Evolutionary conservation across 2,797 vertebrate genomes (phyloP).

Genomic region (Peromyscus eremicus): DNA sequence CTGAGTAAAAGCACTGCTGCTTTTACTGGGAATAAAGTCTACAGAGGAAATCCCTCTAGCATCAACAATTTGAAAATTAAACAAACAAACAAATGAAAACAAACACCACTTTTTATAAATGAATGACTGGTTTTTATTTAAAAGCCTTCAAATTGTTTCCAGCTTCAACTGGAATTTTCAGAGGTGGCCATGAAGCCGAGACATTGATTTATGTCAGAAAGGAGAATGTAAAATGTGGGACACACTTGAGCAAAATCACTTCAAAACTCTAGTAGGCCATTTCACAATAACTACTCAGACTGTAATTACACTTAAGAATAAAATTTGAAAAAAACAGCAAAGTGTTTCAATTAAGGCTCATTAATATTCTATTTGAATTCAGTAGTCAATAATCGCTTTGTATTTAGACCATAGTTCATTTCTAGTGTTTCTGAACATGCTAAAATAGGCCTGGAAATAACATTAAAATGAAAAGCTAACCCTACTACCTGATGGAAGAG

Average conservation of each 20-base stretch:
- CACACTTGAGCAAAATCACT: slow-evolving; percentile 65
- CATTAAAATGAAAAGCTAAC: slow-evolving; percentile 16
- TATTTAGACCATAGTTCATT: slow-evolving; percentile 65
- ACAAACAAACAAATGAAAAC: background rate
- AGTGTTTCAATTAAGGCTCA: slow-evolving; percentile 68
- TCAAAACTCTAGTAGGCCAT: slow-evolving; percentile 45
- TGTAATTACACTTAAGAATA: slow-evolving; percentile 33
- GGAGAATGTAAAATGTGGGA: slow-evolving; percentile 2
- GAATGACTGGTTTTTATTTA: background rate
- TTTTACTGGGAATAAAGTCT: background rate
- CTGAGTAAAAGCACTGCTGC: background rate
- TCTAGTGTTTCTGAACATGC: slow-evolving; percentile 49
- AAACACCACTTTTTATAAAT: background rate
- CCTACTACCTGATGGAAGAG: slow-evolving; percentile 2
- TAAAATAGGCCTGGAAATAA: background rate
- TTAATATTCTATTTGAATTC: slow-evolving; percentile 72
- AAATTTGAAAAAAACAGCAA: slow-evolving; percentile 61
- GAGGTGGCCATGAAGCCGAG: slow-evolving; percentile 8
- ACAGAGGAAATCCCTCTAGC: background rate
- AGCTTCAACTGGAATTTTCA: slow-evolving; percentile 56
- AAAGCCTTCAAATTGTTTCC: background rate
- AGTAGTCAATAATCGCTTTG: slow-evolving; percentile 48
- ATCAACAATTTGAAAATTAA: background rate
- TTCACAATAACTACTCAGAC: slow-evolving; percentile 63
- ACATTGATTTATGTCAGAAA: background rate